Evolutionary conservation across 1,140 invertebrate species (phyloP), one percentile per base, ranked within the genome.

Genomic region (Neotoxoptera formosana): DNA sequence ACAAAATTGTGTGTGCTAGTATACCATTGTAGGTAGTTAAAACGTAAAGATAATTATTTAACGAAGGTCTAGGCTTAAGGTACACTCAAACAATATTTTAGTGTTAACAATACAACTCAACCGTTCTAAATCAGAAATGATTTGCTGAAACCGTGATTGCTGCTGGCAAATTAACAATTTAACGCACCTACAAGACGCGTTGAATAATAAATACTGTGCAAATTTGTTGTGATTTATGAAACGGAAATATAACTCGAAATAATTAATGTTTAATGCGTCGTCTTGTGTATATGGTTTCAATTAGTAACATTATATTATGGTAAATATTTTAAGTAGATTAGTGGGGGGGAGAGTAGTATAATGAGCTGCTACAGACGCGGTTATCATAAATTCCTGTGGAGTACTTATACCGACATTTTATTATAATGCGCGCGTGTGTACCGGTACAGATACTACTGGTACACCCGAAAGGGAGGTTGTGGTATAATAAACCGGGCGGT

Each of bases 81-180:
- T n/a, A 67, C 11, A n/a, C 60, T 76, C 60, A n/a, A 76, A 76
- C 14, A 34, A n/a, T 76, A 76, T n/a, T n/a, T n/a, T 76, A n/a
- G 30, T n/a, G 60, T 76, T n/a, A 76, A 76, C n/a, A n/a, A 76
- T 76, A 9, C 4, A 76, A 76, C n/a, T 76, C 60, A 76, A 76
- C n/a, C 30, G n/a, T 34, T 76, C 60, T 76, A 76, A n/a, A 76
- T 76, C 60, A 76, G n/a, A 76, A 76, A 76, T 34, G n/a, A 76
- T 76, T 76, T 76, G 30, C 60, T 76, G 30, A 76, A 76, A n/a
- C 60, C 60, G 60, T 76, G 14, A 76, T 76, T 76, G 30, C 60
- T 76, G 60, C n/a, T 76, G 60, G 60, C n/a, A n/a, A 76, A 76
- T 76, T 76, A 76, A 76, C 60, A 76, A 76, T 34, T 76, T 76